These are phyloP conservation scores for Odontophorus gujanensis DNA, from an alignment of 2,113 vertebrate species.

Conservation along the genomic window DNA sequence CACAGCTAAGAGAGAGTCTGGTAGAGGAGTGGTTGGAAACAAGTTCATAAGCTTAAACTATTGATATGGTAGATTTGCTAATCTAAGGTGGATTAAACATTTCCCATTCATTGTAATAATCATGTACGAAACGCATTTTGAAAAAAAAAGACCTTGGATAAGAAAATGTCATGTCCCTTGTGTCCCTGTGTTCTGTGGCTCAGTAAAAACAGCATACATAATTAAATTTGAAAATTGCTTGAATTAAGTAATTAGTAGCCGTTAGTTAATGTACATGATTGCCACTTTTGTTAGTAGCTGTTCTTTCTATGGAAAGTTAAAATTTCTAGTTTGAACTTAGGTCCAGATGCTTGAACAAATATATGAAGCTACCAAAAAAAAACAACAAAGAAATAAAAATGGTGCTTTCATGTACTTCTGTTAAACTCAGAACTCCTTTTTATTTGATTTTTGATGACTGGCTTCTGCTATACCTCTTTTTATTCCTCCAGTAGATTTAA, in stretches of 20 bases:
- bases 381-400: neutral
- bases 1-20: neutral
- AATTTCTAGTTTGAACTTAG: neutral
- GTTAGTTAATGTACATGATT: neutral
- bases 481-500: neutral
- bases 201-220: neutral
- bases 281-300: neutral
- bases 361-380: neutral
- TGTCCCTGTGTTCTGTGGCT: neutral
- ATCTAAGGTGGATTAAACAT: neutral
- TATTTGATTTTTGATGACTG: neutral
- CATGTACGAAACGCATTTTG: neutral
- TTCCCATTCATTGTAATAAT: neutral
- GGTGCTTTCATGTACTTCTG: neutral
- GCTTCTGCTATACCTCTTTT: neutral
- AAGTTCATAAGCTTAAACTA: neutral
- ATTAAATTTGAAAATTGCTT: neutral
- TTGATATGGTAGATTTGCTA: neutral
- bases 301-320: neutral
- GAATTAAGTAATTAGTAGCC: neutral
- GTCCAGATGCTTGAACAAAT: neutral
- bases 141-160: neutral
- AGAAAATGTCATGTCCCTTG: neutral
- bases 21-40: accelerated
- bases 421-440: neutral